A percentile compares a stretch with the other conserved stretches of the same genome.
phyloP scores from a whole-genome alignment of 2,888 invertebrate species.

The Charanyca ferruginea region DNA sequence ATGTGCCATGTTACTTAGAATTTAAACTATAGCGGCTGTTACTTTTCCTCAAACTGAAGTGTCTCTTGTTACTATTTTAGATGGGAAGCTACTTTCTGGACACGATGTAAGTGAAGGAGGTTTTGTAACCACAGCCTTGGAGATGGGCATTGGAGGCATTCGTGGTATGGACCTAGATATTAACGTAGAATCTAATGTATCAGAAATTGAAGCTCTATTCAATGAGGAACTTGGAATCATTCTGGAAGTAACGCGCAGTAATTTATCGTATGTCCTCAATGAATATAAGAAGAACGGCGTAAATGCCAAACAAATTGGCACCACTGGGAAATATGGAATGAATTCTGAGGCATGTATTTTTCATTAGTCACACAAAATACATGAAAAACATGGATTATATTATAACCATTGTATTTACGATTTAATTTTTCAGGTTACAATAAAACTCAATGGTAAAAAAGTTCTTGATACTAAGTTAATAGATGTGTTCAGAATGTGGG shows the following conservation, averaged over 20 bases:
- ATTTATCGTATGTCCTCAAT: constrained; percentile 91
- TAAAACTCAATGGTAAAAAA: constrained; percentile 91
- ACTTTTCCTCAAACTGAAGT: not conserved
- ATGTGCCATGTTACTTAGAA: not conserved
- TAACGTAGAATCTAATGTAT: constrained; percentile 80
- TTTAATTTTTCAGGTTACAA: constrained; percentile 76
- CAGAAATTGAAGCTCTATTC: constrained; percentile 93
- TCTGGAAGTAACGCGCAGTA: constrained; percentile 92
- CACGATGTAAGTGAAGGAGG: constrained; percentile 99
- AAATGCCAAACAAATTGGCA: constrained; percentile 93
- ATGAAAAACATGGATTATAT: not conserved
- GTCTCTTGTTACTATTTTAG: constrained; percentile 76
- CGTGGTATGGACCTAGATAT: constrained; percentile 94
- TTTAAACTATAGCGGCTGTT: not conserved
- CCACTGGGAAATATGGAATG: constrained; percentile 92
- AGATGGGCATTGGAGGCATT: constrained; percentile 99
- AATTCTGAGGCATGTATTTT: constrained; percentile 89
- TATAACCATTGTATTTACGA: not conserved
- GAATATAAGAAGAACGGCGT: constrained; percentile 92
- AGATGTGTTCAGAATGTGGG: constrained; percentile 96
- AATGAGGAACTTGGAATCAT: constrained; percentile 97
- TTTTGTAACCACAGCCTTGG: constrained; percentile 96
- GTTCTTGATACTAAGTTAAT: constrained; percentile 93
- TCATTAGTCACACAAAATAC: constrained; percentile 4
- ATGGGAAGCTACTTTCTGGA: constrained; percentile 94